Base-by-base conservation (phyloP, 1,140 invertebrate species). In the Drosophila azteca region DNA sequence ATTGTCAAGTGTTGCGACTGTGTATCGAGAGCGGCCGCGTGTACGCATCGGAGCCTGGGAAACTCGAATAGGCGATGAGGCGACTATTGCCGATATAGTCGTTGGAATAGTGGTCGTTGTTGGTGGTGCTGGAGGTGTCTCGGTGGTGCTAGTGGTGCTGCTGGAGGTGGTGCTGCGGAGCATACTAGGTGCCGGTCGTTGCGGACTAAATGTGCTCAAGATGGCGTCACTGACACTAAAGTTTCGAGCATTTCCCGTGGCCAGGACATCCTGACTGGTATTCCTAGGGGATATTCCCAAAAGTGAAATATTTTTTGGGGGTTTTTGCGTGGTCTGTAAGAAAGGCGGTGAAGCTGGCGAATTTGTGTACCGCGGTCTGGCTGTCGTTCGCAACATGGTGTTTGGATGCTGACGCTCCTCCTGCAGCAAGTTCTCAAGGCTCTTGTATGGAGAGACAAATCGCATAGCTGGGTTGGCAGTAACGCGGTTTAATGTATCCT, bases 361-460 rank as follows among this genome's bases (percentile, higher is more conserved):
- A 39, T 55, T 66, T 0, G 73, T 80, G 52, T 70, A 78, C 0
- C 83, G 78, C 0, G 87, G 67, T 50, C 82, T 89, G 0, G 73
- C 7, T 0, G 72, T 74, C 1, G 60, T 67, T n/a, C 81, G 48
- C 2, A 83, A 65, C 6, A 55, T 78, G 11, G 67, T 78, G 2
- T 63, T 57, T 2, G 60, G 51, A 35, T 73, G 29, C 46, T 62
- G 57, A 3, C 79, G 65, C 39, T 91, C 89, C 46, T 91, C 89
- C 48, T 91, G 89, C 8, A 92, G 60, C 22, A 92, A 49, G 11
- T 82, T 90, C 26, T 91, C 89, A 0, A 92, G 66, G 26, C 91
- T 92, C 39, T 91, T 91, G 41, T 91, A 92, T 0, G 91, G 91
- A 0, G 91, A 92, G 3, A 92, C 90, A 48, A 90, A 91, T 7